Base-by-base conservation (phyloP, 2,888 invertebrate species). In the Plemyria rubiginata region DNA sequence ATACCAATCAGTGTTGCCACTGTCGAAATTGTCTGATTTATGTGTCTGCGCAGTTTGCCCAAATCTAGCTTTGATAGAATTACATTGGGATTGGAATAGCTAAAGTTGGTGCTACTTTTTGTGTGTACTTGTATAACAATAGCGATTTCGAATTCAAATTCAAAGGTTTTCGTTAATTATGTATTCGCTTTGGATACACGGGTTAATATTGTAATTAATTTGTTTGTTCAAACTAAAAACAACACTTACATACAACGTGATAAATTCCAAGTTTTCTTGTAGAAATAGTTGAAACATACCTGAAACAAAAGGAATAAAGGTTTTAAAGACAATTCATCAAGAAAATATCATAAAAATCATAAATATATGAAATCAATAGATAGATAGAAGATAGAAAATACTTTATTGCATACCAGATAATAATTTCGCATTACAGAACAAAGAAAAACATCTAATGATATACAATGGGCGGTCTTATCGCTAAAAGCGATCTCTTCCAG, bases 11-110 rank as follows among this genome's bases (percentile, higher is more conserved):
- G 81, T 80, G 79, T 79, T 82, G 82, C 80, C 78, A 81, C 61
- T 78, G 75, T 71, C 78, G 76, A 83, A 85, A 85, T 86, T 82
- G 77, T 76, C 71, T 85, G 86, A 89, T 89, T 88, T 87, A 87
- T 88, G 80, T 81, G 86, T 86, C 86, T 86, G 85, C 80, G 79
- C 82, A 85, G 81, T 85, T 84, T 75, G 68, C 54, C 54, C 67
- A 61, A 60, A 60, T 65, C 54, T 50, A 29, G 57, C 49, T 57
- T 54, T 65, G 53, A 60, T 60, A 60, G 48, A 46, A 65, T 53
- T 54, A 54, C 48, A 64, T 60, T 56, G 45, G 16, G 29, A 54
- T 56, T 54, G 50, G 40, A 60, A 65, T 64, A 53, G 55, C n/a
- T 60, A 43, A 56, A 55, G 59, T 55, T 60, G 41, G 22, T 49